Evolutionary conservation across 1,140 invertebrate genomes (phyloP).

Genomic region (Calosoma granatense): DNA sequence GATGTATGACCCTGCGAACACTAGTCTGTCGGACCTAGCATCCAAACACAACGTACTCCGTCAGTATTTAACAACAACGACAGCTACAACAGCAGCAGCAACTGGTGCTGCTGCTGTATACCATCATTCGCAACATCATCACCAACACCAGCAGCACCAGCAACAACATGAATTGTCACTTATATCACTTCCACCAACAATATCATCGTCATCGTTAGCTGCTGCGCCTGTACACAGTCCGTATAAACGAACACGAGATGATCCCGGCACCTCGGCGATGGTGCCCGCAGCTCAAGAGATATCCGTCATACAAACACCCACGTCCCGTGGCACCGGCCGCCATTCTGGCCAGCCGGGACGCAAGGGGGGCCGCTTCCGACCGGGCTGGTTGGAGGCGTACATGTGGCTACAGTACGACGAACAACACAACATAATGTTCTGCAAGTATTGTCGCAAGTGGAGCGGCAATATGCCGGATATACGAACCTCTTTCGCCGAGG

Average conservation of each 20-base stretch:
- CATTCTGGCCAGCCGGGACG: conserved; percentile 26
- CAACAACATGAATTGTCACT: conserved; percentile 15
- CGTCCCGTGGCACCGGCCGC: not conserved
- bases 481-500: conserved; percentile 60
- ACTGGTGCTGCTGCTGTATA: too few relatives aligned
- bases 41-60: conserved; percentile 14
- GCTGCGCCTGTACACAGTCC: too few relatives aligned
- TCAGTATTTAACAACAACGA: conserved; percentile 10
- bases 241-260: not conserved
- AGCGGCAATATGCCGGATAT: conserved; percentile 55
- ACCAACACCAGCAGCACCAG: conserved; percentile 17
- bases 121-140: conserved; percentile 11
- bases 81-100: too few relatives aligned
- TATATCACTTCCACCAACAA: not conserved
- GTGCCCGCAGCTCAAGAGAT: conserved; percentile 21
- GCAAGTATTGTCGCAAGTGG: conserved; percentile 61
- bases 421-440: conserved; percentile 56
- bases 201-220: not conserved
- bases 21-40: not conserved
- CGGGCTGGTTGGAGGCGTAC: conserved; percentile 52
- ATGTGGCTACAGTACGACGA: conserved; percentile 60
- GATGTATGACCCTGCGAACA: not conserved
- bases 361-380: conserved; percentile 51
- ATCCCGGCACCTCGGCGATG: not conserved
- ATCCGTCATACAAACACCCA: conserved; percentile 38